These are phyloP conservation scores for Epistrophe grossulariae DNA, from an alignment of 2,888 invertebrate genomes.

Conservation along the genomic window DNA sequence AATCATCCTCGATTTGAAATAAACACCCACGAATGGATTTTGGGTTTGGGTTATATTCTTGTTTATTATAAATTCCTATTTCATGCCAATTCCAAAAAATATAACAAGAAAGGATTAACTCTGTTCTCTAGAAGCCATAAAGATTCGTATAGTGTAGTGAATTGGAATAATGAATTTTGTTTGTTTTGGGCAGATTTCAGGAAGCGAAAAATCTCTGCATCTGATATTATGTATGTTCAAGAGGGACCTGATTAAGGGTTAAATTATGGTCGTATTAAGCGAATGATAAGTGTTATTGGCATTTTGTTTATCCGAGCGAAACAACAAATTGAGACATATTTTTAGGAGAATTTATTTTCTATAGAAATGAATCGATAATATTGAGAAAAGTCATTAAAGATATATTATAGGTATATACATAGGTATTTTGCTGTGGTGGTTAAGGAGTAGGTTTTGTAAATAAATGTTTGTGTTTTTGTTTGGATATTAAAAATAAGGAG, in stretches of 20 bases:
- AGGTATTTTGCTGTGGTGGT: not conserved
- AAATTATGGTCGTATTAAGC: conserved; percentile 28
- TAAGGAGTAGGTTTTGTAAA: not conserved
- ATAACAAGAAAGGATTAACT: conserved; percentile 9
- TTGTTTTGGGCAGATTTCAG: conserved; percentile 23
- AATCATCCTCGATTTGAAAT: conserved; percentile 13
- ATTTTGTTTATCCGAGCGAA: conserved; percentile 23
- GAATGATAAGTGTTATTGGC: conserved; percentile 39
- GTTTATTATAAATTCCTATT: not conserved
- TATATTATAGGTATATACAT: not conserved
- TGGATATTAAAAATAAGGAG: not conserved
- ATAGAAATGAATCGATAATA: conserved; percentile 19
- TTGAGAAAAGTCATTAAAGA: conserved; percentile 3
- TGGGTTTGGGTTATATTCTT: not conserved
- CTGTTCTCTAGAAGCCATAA: conserved; percentile 1
- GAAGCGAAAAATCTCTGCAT: conserved; percentile 2
- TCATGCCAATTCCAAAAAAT: conserved; percentile 10
- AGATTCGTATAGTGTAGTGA: conserved; percentile 21
- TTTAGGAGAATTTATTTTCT: not conserved
- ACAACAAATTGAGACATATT: conserved; percentile 9
- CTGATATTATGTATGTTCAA: not conserved
- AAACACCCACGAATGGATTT: not conserved
- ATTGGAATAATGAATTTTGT: conserved; percentile 29
- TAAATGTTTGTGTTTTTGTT: not conserved
- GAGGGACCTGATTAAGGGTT: conserved; percentile 25